These are phyloP conservation scores for Apotomis capreana DNA, from an alignment of 2,888 invertebrate genomes.

Conservation along the genomic window DNA sequence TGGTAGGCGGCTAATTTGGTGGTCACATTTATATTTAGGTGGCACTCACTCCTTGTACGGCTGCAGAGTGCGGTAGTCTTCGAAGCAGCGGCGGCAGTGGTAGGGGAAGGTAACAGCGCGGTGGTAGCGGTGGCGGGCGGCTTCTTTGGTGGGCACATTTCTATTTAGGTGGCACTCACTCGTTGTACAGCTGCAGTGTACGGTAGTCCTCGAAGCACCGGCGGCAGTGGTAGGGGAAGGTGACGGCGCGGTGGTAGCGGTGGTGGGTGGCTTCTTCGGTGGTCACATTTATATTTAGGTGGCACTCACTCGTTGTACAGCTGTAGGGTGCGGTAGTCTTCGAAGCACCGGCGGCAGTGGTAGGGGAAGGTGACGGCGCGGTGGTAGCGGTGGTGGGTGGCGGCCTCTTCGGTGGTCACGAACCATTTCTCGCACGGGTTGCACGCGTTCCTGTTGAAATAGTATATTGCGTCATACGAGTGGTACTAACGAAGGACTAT, in stretches of 20 bases:
- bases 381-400: slow-evolving; percentile 74
- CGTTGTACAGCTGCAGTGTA: too few relatives aligned
- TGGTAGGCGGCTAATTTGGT: too few relatives aligned
- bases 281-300: too few relatives aligned
- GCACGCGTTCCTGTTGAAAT: slow-evolving; percentile 64
- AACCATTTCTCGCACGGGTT: slow-evolving; percentile 78
- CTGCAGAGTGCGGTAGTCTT: slow-evolving; percentile 52
- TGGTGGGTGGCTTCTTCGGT: too few relatives aligned
- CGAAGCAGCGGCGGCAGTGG: slow-evolving; percentile 70
- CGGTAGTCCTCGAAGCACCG: too few relatives aligned
- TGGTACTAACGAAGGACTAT: too few relatives aligned
- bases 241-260: too few relatives aligned
- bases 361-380: slow-evolving; percentile 66
- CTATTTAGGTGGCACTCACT: too few relatives aligned
- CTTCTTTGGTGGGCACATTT: slow-evolving; percentile 55
- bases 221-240: too few relatives aligned
- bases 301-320: slow-evolving; percentile 50
- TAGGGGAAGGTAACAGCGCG: slow-evolving; percentile 65
- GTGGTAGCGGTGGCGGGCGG: slow-evolving; percentile 76
- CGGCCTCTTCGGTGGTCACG: slow-evolving; percentile 59
- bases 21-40: too few relatives aligned
- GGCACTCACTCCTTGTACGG: slow-evolving; percentile 50
- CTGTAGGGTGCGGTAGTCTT: slow-evolving; percentile 52
- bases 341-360: slow-evolving; percentile 70
- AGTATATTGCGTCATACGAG: not conserved